phyloP scores from a whole-genome alignment of 2,797 vertebrate genomes.

The Argentina silus region DNA sequence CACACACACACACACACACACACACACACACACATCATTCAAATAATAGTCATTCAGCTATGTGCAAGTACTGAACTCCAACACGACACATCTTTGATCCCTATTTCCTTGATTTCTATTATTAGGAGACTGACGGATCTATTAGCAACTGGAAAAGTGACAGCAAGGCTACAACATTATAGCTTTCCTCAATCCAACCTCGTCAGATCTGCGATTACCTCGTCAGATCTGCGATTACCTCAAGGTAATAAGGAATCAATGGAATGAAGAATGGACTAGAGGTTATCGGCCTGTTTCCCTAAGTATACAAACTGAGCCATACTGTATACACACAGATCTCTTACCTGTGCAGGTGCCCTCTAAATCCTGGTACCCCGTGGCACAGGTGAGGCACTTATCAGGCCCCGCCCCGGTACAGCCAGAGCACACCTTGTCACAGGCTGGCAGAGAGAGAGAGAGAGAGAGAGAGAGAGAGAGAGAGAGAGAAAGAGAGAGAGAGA shows the following conservation, averaged over 20 bases:
- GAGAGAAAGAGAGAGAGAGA: background rate
- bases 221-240: too few relatives aligned
- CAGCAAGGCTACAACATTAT: too few relatives aligned
- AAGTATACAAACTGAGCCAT: background rate
- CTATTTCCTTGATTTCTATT: too few relatives aligned
- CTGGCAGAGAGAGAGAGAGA: conserved; percentile 64
- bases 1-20: background rate
- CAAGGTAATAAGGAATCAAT: background rate
- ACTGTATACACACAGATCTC: background rate
- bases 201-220: too few relatives aligned
- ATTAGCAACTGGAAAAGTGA: too few relatives aligned
- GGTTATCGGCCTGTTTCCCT: background rate
- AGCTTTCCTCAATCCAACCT: too few relatives aligned
- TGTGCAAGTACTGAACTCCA: too few relatives aligned
- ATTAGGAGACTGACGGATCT: too few relatives aligned
- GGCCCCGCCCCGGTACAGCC: conserved; percentile 87
- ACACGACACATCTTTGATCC: too few relatives aligned
- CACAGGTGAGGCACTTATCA: conserved; percentile 79
- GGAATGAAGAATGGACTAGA: background rate
- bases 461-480: background rate
- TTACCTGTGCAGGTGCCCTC: conserved; percentile 86
- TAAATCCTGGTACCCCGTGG: conserved; percentile 78
- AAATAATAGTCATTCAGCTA: too few relatives aligned
- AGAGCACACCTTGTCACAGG: conserved; percentile 83
- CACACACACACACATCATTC: too few relatives aligned